Base-by-base conservation (phyloP, 2,888 invertebrate species). In the Chrysina gloriosa region DNA sequence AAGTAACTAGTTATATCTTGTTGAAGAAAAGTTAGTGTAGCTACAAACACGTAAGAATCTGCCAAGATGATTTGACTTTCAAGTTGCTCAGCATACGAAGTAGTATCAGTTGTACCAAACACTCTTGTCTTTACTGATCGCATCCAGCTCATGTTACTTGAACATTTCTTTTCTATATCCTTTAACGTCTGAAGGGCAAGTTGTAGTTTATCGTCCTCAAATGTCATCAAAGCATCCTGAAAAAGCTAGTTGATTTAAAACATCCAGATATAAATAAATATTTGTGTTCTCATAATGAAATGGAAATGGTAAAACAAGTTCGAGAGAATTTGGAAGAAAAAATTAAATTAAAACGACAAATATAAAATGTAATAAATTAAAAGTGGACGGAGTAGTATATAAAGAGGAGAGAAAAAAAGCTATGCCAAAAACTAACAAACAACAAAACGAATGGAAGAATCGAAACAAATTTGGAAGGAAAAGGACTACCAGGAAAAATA, bases 141-240 rank as follows among this genome's bases (percentile, higher is more conserved):
- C 16, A 89, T 75, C 88, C 86, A 88, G 52, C 87, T 86, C 68
- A 81, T 84, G 11, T 67, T 27, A 6, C 23, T 9, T 2, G 63
- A 34, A 11, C 69, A 69, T 39, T 61, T 69, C 45, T 48, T 67
- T 21, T 69, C 69, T 19, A 65, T 9, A 71, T 89, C 88, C 72
- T 86, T 86, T 31, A 91, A 80, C 5, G 85, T 82, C 63, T 84
- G 79, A 69, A 86, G 82, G 1, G 90, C 89, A 71, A 85, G 82
- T 23, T 84, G 84, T 23, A 91, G 83, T 79, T 89, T 89, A 36
- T 89, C 89, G 16, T 90, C 89, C 79, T 91, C 90, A 78, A 89
- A 90, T 6, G 89, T 89, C 87, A 90, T 89, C 58, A 90, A 77
- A 0, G 90, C 90, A 82, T 90, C 89, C 90, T 90, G 75, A 47